Percentiles rank a stretch among this genome's conserved stretches.
These are phyloP conservation scores for Shinisaurus crocodilurus DNA, from an alignment of 2,113 vertebrate genomes.

Conservation along the genomic window DNA sequence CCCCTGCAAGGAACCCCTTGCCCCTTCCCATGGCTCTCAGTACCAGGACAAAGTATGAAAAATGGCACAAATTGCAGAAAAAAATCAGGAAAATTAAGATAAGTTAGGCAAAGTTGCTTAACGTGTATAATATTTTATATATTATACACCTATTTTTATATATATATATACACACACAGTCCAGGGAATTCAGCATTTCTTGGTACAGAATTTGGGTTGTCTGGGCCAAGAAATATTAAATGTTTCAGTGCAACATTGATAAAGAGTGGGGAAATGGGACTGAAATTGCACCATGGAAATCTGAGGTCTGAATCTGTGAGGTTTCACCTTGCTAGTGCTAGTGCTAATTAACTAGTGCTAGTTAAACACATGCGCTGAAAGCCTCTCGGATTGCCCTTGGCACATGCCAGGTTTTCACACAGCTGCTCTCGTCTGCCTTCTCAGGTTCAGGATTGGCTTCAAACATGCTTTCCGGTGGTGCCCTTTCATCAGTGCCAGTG, in stretches of 20 bases:
- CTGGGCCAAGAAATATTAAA: neutral
- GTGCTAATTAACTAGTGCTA: too few species aligned
- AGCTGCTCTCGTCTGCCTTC: neutral
- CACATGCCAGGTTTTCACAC: neutral
- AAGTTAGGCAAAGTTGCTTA: neutral
- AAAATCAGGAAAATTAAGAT: neutral
- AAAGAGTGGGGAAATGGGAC: too few species aligned
- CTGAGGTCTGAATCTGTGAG: neutral
- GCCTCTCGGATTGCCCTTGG: too few species aligned
- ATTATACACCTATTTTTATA: too few species aligned
- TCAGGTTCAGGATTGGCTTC: slow-evolving; percentile 95
- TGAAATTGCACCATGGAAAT: too few species aligned
- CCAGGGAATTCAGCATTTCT: neutral
- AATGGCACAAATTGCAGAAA: neutral
- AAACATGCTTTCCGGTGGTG: slow-evolving; percentile 93
- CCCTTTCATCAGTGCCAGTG: slow-evolving; percentile 80
- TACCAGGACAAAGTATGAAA: neutral
- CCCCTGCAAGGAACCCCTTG: too few species aligned
- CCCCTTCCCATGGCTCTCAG: neutral
- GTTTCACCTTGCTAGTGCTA: too few species aligned
- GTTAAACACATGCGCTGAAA: neutral
- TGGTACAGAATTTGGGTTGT: neutral
- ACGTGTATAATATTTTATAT: too few species aligned
- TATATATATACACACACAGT: too few species aligned
- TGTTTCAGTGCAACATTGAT: neutral